Evolutionary conservation across 2,113 vertebrate genomes (phyloP).

Genomic region (Heliornis fulica): DNA sequence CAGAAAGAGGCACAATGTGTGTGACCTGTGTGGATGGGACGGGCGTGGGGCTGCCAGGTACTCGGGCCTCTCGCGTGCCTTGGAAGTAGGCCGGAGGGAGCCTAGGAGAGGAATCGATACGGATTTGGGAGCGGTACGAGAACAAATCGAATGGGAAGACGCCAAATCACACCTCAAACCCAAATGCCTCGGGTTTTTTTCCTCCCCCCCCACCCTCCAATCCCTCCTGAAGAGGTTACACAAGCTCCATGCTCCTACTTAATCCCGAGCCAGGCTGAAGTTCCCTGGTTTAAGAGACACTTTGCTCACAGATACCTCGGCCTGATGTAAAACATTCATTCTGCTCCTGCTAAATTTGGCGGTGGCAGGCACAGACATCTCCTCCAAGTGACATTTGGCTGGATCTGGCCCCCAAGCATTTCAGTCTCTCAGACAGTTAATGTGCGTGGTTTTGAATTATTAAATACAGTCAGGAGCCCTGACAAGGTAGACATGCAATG

Average conservation of each 20-base stretch:
- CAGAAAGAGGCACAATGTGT: not conserved
- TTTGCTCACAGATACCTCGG: not conserved
- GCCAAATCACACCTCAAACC: not conserved
- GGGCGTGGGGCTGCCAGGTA: too few species aligned
- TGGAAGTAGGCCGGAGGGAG: too few species aligned
- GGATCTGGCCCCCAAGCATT: not conserved
- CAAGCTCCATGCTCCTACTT: not conserved
- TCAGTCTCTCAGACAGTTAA: not conserved
- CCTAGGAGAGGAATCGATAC: not conserved
- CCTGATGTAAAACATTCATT: not conserved
- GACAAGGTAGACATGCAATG: not conserved
- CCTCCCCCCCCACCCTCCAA: not conserved
- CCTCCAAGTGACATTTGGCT: not conserved
- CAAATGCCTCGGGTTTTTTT: not conserved
- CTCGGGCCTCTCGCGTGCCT: too few species aligned
- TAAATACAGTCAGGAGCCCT: not conserved
- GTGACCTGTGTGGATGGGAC: too few species aligned
- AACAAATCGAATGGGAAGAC: not conserved
- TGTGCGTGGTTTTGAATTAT: not conserved
- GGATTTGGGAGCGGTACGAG: not conserved
- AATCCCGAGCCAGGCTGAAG: not conserved
- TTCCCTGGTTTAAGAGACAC: not conserved
- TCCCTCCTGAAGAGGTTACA: not conserved
- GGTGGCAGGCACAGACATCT: not conserved
- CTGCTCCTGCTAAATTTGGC: not conserved